These are phyloP conservation scores for Mylabris sibirica DNA, from an alignment of 2,888 invertebrate species.

Conservation along the genomic window DNA sequence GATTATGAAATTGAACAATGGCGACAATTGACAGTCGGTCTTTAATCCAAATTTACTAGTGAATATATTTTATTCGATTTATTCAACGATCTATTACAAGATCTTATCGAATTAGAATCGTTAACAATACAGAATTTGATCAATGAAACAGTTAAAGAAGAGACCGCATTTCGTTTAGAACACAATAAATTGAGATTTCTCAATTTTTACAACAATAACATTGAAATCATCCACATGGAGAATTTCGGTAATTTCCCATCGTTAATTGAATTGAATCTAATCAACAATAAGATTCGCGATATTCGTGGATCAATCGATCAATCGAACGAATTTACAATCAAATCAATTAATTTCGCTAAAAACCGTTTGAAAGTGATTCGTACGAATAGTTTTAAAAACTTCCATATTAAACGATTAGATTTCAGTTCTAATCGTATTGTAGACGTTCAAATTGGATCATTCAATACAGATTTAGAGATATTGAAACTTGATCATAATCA, in stretches of 20 bases:
- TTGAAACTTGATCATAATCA: neutral
- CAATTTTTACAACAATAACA: neutral
- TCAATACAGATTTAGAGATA: neutral
- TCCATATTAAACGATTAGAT: neutral
- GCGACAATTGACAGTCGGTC: neutral
- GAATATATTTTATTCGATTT: neutral
- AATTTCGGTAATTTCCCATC: conserved; percentile 7
- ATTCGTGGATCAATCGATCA: neutral
- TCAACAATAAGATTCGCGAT: neutral
- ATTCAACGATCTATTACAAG: neutral
- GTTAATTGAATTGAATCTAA: neutral
- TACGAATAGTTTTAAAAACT: neutral
- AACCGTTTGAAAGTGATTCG: neutral
- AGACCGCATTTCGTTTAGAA: neutral
- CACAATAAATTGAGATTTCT: neutral
- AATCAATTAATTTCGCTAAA: neutral
- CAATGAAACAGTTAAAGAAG: conserved; percentile 1
- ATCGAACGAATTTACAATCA: neutral
- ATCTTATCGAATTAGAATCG: neutral
- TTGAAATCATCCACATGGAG: neutral
- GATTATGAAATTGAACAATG: neutral
- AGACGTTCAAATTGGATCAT: neutral
- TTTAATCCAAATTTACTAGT: neutral
- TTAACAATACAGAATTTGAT: neutral
- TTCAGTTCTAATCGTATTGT: neutral